Evolutionary conservation across 2,797 vertebrate species (phyloP), one percentile per base, ranked within the genome.

Genomic region (Pristis pectinata): DNA sequence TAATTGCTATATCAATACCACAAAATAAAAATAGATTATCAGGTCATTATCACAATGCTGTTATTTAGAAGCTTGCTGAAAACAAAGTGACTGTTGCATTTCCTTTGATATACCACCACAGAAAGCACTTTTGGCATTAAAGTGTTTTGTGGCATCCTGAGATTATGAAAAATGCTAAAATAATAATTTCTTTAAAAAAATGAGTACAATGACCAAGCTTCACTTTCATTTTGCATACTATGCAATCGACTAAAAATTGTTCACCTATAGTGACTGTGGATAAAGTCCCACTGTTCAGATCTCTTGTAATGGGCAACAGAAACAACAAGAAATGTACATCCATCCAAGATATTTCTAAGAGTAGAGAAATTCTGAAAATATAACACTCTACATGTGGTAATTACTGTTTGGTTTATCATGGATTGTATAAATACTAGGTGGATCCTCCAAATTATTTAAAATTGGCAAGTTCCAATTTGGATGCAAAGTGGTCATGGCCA

Each of bases 241-340:
- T n/a, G 19, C 30, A 64, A 53, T 34, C 17, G 59, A 64, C 56
- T 17, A 56, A 61, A 59, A 13, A 89, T 64, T 9, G 34, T 89
- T 34, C 59, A 59, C 53, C 89, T n/a, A 87, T 30, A 87, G n/a
- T n/a, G n/a, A n/a, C n/a, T 53, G 30, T 89, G 0, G 89, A 56
- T 56, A 59, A 79, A 37, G 41, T 61, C 34, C 59, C 19, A 17
- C 89, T 61, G n/a, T 64, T 89, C 34, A 37, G 56, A 34, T 4
- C 2, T 17, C 53, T 61, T 64, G 15, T 34, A 89, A 89, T 61
- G 61, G n/a, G 34, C 11, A 89, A 49, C 13, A 24, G 64, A 72
- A 93, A 93, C 37, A 93, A 93, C 91, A 93, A 67, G 91, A 93
- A 93, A 93, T 72, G 64, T 72, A 37, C 27, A 74, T 53, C 67